A percentile compares a stretch with the other conserved stretches of the same genome.
These are phyloP conservation scores for Aplodontia rufa DNA, from an alignment of 2,113 vertebrate genomes.

Conservation along the genomic window DNA sequence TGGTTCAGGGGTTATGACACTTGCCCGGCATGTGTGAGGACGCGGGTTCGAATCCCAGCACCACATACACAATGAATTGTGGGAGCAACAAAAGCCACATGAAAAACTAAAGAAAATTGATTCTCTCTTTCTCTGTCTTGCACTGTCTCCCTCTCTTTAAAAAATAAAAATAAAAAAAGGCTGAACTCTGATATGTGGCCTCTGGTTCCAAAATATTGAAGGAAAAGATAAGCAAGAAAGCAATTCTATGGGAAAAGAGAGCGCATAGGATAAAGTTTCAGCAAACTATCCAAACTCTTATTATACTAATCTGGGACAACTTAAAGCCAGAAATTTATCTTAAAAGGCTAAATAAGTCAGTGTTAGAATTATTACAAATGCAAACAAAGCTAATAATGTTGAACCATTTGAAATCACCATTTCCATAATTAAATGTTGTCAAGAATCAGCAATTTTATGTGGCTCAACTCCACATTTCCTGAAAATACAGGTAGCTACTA, in stretches of 20 bases:
- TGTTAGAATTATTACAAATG: constrained; percentile 55
- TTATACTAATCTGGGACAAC: not conserved
- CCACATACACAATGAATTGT: too few relatives aligned
- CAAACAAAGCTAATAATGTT: not conserved
- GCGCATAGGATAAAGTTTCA: not conserved
- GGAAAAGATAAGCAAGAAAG: not conserved
- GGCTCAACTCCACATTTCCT: not conserved
- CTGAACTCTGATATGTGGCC: not conserved
- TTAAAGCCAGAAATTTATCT: constrained; percentile 32
- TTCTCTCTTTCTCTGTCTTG: too few relatives aligned
- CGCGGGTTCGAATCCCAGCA: too few relatives aligned
- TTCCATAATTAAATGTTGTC: constrained; percentile 12
- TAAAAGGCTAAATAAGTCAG: not conserved
- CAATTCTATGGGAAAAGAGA: constrained; percentile 30
- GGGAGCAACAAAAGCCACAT: too few relatives aligned
- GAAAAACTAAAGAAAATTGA: too few relatives aligned
- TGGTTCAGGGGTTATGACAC: too few relatives aligned
- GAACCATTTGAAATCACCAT: not conserved
- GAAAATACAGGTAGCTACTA: not conserved
- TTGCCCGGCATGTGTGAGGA: too few relatives aligned
- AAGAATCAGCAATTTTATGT: not conserved
- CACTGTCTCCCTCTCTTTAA: too few relatives aligned
- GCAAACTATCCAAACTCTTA: not conserved
- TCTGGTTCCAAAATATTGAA: not conserved
- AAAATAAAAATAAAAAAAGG: too few relatives aligned